Evolutionary conservation across 2,797 vertebrate genomes (phyloP).

Genomic region (Knipowitschia caucasica): DNA sequence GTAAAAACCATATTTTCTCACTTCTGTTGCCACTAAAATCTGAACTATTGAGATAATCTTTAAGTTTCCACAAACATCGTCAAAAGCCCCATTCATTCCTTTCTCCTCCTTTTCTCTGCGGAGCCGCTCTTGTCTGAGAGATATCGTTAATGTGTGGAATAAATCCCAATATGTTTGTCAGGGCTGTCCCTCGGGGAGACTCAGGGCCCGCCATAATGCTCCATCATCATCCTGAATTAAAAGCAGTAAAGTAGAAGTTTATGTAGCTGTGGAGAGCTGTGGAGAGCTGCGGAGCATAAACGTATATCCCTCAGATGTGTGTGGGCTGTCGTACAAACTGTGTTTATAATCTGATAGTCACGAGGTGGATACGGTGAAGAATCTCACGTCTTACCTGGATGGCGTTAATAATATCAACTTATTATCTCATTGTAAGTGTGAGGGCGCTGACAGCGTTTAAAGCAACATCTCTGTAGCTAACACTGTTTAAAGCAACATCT

Average conservation of each 20-base stretch:
- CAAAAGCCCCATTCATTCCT: conserved; percentile 18
- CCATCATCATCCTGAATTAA: conserved; percentile 31
- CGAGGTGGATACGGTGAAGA: neutral
- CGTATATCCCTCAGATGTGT: conserved; percentile 13
- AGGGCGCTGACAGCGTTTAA: neutral
- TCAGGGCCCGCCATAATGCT: conserved; percentile 26
- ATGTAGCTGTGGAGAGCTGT: conserved; percentile 5
- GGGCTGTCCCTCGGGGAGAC: conserved; percentile 26
- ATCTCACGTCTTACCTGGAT: neutral
- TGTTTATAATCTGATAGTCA: neutral
- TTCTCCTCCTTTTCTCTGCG: conserved; percentile 25
- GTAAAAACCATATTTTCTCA: too few relatives aligned
- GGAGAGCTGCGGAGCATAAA: conserved; percentile 18
- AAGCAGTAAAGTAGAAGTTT: conserved; percentile 14
- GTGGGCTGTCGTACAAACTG: neutral
- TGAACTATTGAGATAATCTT: neutral
- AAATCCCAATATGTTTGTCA: conserved; percentile 49
- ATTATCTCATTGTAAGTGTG: neutral
- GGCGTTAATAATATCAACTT: neutral
- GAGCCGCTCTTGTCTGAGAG: conserved; percentile 30
- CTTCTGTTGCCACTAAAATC: neutral
- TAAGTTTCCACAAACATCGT: neutral
- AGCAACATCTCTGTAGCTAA: conserved; percentile 1
- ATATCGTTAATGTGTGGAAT: conserved; percentile 42
- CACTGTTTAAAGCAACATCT: neutral